Evolutionary conservation across 2,113 vertebrate genomes (phyloP), one percentile per base, ranked within the genome.

Genomic region (Brachyhypopomus occidentalis): DNA sequence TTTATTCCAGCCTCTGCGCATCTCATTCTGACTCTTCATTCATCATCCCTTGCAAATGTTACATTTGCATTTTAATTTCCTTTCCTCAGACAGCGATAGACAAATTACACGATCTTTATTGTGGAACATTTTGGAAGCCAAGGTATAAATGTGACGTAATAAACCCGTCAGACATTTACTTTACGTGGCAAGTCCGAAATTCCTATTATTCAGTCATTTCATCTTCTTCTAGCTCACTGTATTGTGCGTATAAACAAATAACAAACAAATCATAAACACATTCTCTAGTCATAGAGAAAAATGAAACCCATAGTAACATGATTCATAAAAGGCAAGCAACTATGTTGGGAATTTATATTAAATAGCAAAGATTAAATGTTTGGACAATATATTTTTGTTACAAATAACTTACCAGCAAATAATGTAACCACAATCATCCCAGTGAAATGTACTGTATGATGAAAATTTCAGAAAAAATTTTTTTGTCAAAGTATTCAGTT

Each of bases 291-390:
- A 81, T 77, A 69, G 16, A 59, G 63, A 84, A 48, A 76, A 88
- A 74, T 52, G 72, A 78, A 84, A 72, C 70, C 71, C 80, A 81
- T 70, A 79, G 59, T 66, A 38, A 83, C 69, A 72, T 66, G 82
- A 75, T 80, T 17, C 66, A 62, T 70, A 82, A 20, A 71, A 79
- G 78, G 63, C 80, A 69, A 87, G 72, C 86, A 81, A 87, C 84
- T 84, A 62, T 83, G 79, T 22, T 52, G 74, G 62, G 78, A 79
- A 88, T 87, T 77, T 85, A 78, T 55, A 83, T 89, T 87, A 89
- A 48, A 75, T 72, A 45, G 84, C 16, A 70, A 71, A 23, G 34
- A 67, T 12, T 55, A 56, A 23, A 56, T 7, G 27, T 52, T 41
- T 66, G 27, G 5, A 34, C 30, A 58, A 30, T 62, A 14, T 17